Percentiles rank a stretch among this genome's conserved stretches.
Conservation (phyloP, 2,113 vertebrate species). For the Falco punctatus region DNA sequence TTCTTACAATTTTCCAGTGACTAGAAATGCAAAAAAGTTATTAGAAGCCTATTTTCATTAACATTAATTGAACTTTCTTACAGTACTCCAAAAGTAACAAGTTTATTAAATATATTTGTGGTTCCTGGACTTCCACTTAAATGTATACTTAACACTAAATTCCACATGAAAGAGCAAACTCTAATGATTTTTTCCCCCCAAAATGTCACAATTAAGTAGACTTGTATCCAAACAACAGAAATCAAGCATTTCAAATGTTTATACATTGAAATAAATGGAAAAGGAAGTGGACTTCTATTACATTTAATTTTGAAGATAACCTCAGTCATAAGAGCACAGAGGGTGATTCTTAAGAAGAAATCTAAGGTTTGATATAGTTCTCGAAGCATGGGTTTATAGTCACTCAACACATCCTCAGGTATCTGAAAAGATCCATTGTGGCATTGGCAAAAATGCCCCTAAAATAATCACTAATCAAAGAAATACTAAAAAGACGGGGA, state of each 20-base stretch:
- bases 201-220: not conserved
- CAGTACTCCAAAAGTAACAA: not conserved
- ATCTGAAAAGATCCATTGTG: not conserved
- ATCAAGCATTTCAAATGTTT: not conserved
- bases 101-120: not conserved
- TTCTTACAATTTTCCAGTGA: conserved; percentile 20
- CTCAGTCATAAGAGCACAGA: not conserved
- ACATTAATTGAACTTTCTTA: conserved; percentile 15
- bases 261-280: not conserved
- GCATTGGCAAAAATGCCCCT: not conserved
- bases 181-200: not conserved
- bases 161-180: not conserved
- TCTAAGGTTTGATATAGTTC: not conserved
- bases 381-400: not conserved
- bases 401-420: not conserved
- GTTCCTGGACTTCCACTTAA: not conserved
- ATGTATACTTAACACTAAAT: not conserved
- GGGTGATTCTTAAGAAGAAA: not conserved
- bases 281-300: not conserved
- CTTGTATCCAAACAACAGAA: not conserved
- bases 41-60: conserved; percentile 28
- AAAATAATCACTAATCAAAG: not conserved
- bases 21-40: not conserved
- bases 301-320: not conserved
- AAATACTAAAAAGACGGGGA: not conserved